Conservation (phyloP, 2,888 invertebrate genomes). For the Automeris io region DNA sequence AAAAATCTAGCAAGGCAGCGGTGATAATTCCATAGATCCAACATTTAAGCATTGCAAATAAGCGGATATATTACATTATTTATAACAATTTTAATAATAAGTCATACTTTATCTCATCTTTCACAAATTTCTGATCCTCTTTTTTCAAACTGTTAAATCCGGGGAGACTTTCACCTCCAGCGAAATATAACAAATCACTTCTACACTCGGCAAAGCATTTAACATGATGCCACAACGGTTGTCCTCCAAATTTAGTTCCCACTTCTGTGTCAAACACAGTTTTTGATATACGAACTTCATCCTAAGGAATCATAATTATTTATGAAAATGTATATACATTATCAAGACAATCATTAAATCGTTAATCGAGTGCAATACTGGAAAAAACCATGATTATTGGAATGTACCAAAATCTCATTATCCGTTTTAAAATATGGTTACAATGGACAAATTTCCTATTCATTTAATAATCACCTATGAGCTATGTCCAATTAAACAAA, state of each 20-base stretch:
- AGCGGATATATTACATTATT: too few relatives aligned
- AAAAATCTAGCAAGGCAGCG: too few relatives aligned
- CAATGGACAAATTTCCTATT: too few relatives aligned
- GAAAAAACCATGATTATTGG: too few relatives aligned
- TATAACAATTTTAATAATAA: conserved; percentile 11
- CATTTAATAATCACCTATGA: too few relatives aligned
- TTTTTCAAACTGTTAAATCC: conserved; percentile 83
- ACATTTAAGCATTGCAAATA: too few relatives aligned
- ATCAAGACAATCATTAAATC: conserved; percentile 87
- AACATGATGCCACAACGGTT: conserved; percentile 93
- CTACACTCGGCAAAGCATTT: conserved; percentile 90
- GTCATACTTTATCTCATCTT: conserved; percentile 80
- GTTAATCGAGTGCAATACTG: too few relatives aligned
- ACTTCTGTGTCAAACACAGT: conserved; percentile 90
- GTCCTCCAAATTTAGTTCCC: conserved; percentile 88
- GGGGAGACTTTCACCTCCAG: conserved; percentile 83
- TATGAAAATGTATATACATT: conserved; percentile 92
- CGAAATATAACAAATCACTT: conserved; percentile 84
- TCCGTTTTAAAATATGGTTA: too few relatives aligned
- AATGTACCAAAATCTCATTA: too few relatives aligned
- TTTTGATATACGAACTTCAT: conserved; percentile 86
- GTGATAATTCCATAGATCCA: too few relatives aligned
- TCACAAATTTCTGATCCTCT: conserved; percentile 83
- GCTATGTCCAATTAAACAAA: too few relatives aligned
- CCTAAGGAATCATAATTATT: conserved; percentile 74